Base-by-base conservation (phyloP, 2,113 vertebrate genomes). In the Bubo scandiacus region DNA sequence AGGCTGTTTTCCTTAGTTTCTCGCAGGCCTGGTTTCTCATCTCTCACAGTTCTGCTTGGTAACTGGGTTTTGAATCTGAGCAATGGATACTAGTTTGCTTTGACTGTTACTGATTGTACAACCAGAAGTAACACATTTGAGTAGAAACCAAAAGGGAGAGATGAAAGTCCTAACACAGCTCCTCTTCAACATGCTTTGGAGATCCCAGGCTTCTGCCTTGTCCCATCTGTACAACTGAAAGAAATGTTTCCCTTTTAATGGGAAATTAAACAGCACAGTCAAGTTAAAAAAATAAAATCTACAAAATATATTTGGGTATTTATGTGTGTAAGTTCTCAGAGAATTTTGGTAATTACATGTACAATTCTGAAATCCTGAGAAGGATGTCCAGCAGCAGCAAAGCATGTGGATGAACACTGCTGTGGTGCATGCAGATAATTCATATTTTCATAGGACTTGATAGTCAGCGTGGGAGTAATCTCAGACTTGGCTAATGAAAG, bases 401-500 rank as follows among this genome's bases (percentile, higher is more conserved):
- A 87, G 34, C 0, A 0, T n/a, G 57, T 58, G 74, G 74, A 66
- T 91, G 84, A 91, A 34, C 21, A 11, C 71, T 90, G 71, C 62
- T 81, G 66, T 47, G 45, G 74, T 49, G 4, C 54, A 6, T 19
- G 52, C 51, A 73, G 84, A 83, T 95, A 95, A 94, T 88, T 95
- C 87, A 70, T 79, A 45, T 96, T 94, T 97, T 96, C 91, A 70
- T 88, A 88, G 71, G 87, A 43, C 78, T 88, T 65, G 67, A 86
- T 85, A 92, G 92, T 62, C 81, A 92, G 59, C 79, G 80, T 55
- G 93, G 84, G 91, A 97, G 79, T 91, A 94, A 95, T 97, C 67
- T 96, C 32, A 47, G 84, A 38, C 71, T 95, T 87, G 78, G 91
- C 84, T 96, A 89, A 91, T 95, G 94, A 90, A 77, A 95, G 86